Conservation (phyloP, 1,140 invertebrate species). For the Formica selysi region DNA sequence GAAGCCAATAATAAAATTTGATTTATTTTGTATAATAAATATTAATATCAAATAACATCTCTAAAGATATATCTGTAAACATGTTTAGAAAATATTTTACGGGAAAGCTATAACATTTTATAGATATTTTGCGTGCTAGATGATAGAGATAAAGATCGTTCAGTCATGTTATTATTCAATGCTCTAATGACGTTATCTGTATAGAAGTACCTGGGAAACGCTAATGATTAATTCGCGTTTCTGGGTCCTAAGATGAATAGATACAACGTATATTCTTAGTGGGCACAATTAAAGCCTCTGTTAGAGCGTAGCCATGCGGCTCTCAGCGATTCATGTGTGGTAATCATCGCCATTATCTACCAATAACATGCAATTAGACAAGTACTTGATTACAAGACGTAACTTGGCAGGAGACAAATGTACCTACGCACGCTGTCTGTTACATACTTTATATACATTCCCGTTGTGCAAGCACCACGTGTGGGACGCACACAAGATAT, state of each 20-base stretch:
- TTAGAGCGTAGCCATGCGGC: conserved; percentile 59
- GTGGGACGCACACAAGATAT: conserved; percentile 45
- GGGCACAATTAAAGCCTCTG: conserved; percentile 73
- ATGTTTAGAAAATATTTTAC: conserved; percentile 48
- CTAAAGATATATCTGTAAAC: not conserved
- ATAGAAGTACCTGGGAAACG: conserved; percentile 67
- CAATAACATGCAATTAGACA: conserved; percentile 75
- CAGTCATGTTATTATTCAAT: conserved; percentile 62
- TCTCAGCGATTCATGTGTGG: conserved; percentile 67
- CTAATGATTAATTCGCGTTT: conserved; percentile 70
- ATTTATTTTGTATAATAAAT: not conserved
- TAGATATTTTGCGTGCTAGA: conserved; percentile 54
- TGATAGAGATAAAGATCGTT: conserved; percentile 65
- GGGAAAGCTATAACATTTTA: not conserved
- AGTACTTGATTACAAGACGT: conserved; percentile 54
- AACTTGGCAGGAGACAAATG: conserved; percentile 71
- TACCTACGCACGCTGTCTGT: conserved; percentile 42
- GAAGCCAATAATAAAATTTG: not conserved
- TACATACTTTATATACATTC: conserved; percentile 47
- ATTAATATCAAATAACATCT: not conserved
- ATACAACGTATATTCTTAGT: conserved; percentile 67
- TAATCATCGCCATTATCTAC: conserved; percentile 76
- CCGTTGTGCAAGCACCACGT: conserved; percentile 43
- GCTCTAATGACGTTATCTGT: conserved; percentile 66
- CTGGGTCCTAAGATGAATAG: conserved; percentile 67